These are phyloP conservation scores for Zaprionus ornatus DNA, from an alignment of 1,140 invertebrate genomes.

Conservation along the genomic window DNA sequence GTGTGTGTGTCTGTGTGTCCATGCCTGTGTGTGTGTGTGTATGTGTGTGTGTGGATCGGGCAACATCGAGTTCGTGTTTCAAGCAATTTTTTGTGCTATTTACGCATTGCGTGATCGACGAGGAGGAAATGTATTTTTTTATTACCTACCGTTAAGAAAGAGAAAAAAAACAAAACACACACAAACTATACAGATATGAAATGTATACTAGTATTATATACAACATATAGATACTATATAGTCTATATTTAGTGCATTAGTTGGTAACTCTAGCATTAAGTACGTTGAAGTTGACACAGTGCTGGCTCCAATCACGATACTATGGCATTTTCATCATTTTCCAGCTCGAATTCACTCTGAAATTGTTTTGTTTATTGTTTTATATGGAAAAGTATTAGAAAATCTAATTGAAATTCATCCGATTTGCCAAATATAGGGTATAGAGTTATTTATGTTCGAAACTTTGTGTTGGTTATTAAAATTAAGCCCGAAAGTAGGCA, in stretches of 20 bases:
- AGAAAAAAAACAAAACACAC: constrained; percentile 17
- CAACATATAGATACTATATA: background rate
- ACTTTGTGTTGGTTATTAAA: background rate
- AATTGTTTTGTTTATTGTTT: background rate
- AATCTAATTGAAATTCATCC: background rate
- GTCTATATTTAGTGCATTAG: constrained; percentile 4
- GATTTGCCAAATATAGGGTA: constrained; percentile 7
- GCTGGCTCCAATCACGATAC: background rate
- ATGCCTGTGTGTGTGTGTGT: background rate
- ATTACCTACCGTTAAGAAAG: constrained; percentile 46
- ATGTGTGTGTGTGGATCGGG: background rate
- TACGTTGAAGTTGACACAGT: background rate
- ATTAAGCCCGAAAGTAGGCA: constrained; percentile 3
- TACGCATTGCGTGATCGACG: no score
- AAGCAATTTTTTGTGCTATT: constrained; percentile 7
- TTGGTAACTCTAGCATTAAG: background rate
- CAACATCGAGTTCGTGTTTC: constrained; percentile 13
- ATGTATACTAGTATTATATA: constrained; percentile 20
- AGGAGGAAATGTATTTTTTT: constrained; percentile 67
- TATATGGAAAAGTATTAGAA: background rate
- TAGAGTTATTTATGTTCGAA: background rate
- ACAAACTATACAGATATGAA: background rate
- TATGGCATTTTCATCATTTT: background rate
- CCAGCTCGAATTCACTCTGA: no score
- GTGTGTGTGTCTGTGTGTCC: background rate